Conservation (phyloP, 2,888 invertebrate genomes). For the Portevinia maculata region DNA sequence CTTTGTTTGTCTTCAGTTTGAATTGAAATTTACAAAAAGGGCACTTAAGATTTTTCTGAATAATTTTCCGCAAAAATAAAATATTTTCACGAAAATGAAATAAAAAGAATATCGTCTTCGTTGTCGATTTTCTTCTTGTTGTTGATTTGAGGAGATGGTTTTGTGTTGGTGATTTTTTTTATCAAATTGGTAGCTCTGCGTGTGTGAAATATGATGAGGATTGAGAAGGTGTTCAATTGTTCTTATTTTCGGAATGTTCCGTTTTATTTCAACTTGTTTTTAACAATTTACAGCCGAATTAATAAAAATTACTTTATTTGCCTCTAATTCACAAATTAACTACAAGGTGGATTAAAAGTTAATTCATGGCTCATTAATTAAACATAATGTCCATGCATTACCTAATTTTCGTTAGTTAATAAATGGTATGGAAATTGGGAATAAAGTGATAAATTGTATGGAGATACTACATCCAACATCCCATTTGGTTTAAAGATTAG, state of each 20-base stretch:
- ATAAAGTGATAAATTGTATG: no score
- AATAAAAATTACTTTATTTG: no score
- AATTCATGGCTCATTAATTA: no score
- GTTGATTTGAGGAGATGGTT: slow-evolving; percentile 51
- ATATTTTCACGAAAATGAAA: slow-evolving; percentile 50
- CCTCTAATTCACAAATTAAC: no score
- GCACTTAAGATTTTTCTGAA: slow-evolving; percentile 28
- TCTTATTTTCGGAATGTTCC: background rate
- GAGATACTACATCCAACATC: no score
- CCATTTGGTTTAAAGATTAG: no score
- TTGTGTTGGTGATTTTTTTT: slow-evolving; percentile 36
- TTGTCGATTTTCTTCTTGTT: slow-evolving; percentile 67
- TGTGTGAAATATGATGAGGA: slow-evolving; percentile 1
- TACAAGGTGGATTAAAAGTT: no score
- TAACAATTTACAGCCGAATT: no score
- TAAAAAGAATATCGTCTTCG: slow-evolving; percentile 61
- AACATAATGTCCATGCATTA: no score
- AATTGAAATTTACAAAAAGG: slow-evolving; percentile 32
- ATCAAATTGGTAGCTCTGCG: slow-evolving; percentile 25
- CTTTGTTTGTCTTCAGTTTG: slow-evolving; percentile 49
- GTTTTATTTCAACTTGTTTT: background rate
- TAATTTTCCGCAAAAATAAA: slow-evolving; percentile 37
- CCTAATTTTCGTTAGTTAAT: no score
- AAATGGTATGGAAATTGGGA: no score
- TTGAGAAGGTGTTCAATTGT: slow-evolving; percentile 3